phyloP scores from a whole-genome alignment of 2,888 invertebrate genomes.

The Electrophaes corylata region DNA sequence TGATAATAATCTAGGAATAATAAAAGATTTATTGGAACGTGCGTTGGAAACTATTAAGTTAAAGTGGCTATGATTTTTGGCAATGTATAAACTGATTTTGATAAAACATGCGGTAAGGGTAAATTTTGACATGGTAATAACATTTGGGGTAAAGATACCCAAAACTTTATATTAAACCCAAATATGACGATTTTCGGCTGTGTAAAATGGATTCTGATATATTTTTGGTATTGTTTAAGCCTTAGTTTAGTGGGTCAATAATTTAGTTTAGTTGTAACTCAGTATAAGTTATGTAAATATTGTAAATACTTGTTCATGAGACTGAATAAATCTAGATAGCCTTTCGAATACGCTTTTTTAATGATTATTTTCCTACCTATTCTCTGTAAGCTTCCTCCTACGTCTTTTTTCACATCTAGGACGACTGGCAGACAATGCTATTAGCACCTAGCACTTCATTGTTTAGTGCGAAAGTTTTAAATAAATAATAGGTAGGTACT shows the following conservation, averaged over 20 bases:
- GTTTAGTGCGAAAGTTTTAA: no score
- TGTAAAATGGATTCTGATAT: slow-evolving; percentile 40
- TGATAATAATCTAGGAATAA: no score
- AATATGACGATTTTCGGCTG: background rate
- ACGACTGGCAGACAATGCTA: no score
- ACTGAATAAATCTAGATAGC: slow-evolving; percentile 55
- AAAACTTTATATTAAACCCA: background rate
- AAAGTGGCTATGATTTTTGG: slow-evolving; percentile 13
- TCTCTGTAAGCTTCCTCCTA: no score
- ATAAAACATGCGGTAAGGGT: slow-evolving; percentile 7
- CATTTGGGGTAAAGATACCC: slow-evolving; percentile 1
- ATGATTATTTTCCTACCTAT: background rate
- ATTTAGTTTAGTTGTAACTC: slow-evolving; percentile 48
- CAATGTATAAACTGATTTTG: slow-evolving; percentile 28
- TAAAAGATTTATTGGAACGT: background rate
- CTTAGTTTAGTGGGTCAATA: slow-evolving; percentile 56
- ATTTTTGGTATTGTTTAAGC: slow-evolving; percentile 3
- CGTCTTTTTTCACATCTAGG: no score
- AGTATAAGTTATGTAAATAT: slow-evolving; percentile 61
- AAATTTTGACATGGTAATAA: background rate
- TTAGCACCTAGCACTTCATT: no score
- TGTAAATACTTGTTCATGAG: slow-evolving; percentile 57
- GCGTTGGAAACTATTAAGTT: background rate
- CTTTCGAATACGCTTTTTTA: slow-evolving; percentile 28
- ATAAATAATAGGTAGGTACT: no score